A percentile compares a stretch with the other conserved stretches of the same genome.
These are phyloP conservation scores for Ophioninae sp. DNA, from an alignment of 2,888 invertebrate genomes.

Conservation along the genomic window DNA sequence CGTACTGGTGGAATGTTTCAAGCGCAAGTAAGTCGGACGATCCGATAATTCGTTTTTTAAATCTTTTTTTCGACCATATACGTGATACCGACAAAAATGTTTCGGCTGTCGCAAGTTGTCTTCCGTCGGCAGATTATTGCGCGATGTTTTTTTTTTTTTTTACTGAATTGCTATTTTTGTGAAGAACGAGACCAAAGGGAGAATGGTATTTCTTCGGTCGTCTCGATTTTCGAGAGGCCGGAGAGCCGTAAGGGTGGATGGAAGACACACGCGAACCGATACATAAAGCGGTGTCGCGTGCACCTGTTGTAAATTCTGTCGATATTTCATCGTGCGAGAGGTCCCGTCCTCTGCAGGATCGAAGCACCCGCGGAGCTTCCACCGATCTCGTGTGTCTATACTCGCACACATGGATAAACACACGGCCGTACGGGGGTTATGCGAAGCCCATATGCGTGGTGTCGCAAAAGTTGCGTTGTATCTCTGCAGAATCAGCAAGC, in stretches of 20 bases:
- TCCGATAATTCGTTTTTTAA: no score
- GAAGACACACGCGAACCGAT: slow-evolving; percentile 54
- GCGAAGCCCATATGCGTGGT: not conserved
- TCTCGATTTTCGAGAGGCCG: slow-evolving; percentile 1
- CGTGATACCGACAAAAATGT: no score
- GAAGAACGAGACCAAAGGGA: not conserved
- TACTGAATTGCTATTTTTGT: not conserved
- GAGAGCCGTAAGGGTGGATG: not conserved
- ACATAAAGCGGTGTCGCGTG: slow-evolving; percentile 66
- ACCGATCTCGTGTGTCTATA: slow-evolving; percentile 5
- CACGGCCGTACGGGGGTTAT: not conserved
- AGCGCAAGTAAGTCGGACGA: no score
- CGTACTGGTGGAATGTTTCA: no score
- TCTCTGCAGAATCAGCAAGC: not conserved
- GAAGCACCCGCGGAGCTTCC: slow-evolving; percentile 35
- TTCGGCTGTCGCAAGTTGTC: not conserved
- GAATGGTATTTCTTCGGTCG: not conserved
- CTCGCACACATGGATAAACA: slow-evolving; percentile 12
- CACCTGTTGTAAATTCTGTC: slow-evolving; percentile 69
- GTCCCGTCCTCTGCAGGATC: slow-evolving; percentile 47
- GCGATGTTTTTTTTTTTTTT: no score
- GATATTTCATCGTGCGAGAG: slow-evolving; percentile 68
- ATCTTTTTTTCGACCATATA: no score
- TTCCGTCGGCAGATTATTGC: not conserved
- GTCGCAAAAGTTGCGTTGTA: not conserved